Conservation (phyloP, 2,888 invertebrate species). For the Folsomia candida region DNA sequence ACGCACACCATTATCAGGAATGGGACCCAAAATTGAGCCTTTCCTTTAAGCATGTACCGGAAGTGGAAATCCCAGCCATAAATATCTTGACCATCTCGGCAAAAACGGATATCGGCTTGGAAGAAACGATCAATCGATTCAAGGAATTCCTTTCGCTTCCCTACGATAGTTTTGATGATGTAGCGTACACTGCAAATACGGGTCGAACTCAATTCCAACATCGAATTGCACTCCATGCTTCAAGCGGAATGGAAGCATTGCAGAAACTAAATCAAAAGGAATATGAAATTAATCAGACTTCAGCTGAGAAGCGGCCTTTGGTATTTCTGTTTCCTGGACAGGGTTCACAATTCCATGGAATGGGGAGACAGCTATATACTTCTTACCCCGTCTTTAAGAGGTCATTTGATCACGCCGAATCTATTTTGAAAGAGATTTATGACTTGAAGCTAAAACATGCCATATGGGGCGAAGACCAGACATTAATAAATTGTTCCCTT, state of each 20-base stretch:
- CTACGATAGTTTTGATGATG: slow-evolving; percentile 13
- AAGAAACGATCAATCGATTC: slow-evolving; percentile 22
- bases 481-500: slow-evolving; percentile 12
- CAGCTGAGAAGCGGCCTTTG: no score
- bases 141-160: slow-evolving; percentile 3
- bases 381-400: slow-evolving; percentile 25
- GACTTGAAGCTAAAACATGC: slow-evolving; percentile 22
- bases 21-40: not conserved
- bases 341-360: slow-evolving; percentile 32
- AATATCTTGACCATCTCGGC: slow-evolving; percentile 34
- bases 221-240: slow-evolving; percentile 11
- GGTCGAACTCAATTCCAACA: slow-evolving; percentile 25
- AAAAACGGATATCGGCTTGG: slow-evolving; percentile 25
- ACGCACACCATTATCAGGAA: slow-evolving; percentile 4
- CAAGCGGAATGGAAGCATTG: not conserved
- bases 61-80: no score
- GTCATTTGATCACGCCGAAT: slow-evolving; percentile 28
- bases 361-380: slow-evolving; percentile 28
- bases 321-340: slow-evolving; percentile 40
- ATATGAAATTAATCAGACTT: no score
- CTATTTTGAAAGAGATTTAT: slow-evolving; percentile 12
- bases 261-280: no score
- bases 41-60: not conserved
- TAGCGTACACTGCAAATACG: slow-evolving; percentile 23
- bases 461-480: slow-evolving; percentile 7